Base-by-base conservation (phyloP, 1,140 invertebrate genomes). In the Pseudomyrmex sp. region DNA sequence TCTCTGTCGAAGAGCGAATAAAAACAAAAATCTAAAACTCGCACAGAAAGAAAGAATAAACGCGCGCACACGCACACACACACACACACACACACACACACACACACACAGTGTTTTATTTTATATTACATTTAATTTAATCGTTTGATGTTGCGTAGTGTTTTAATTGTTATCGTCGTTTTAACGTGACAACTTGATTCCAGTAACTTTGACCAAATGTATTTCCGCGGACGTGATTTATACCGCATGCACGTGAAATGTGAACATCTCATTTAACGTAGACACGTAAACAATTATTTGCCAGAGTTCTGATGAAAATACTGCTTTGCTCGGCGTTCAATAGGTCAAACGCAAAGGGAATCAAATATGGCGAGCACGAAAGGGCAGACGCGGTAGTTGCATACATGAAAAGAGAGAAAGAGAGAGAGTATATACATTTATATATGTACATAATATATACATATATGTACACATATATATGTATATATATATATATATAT, bases 231-330 rank as follows among this genome's bases (percentile, higher is more conserved):
- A 66, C 44, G 48, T 35, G 35, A 35, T 35, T 59, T 23, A 20
- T 13, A 35, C 52, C n/a, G 20, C 54, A 26, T 50, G 15, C n/a
- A 80, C 44, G 66, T 70, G 20, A 50, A 80, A 80, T 50, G 35
- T 35, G 66, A 80, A 59, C 44, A 59, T 80, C 76, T 72, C 54
- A 80, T 80, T 80, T 59, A 44, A 70, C 54, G 54, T 35, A 80
- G 76, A 72, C 54, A 80, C 76, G 76, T 72, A 80, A 80, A 80
- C 76, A 80, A 80, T 80, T 80, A 80, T 80, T 80, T 80, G 44
- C 66, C 46, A 20, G 23, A 80, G 44, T 80, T 72, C 76, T 72
- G 66, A 80, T 48, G 76, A 80, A 80, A 72, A 80, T 72, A 44
- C 54, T 12, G 44, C 66, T 70, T 61, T 68, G 76, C 65, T 58